Percentiles rank a stretch among this genome's conserved stretches.
phyloP scores from a whole-genome alignment of 2,888 invertebrate genomes.

The Apeira syringaria region DNA sequence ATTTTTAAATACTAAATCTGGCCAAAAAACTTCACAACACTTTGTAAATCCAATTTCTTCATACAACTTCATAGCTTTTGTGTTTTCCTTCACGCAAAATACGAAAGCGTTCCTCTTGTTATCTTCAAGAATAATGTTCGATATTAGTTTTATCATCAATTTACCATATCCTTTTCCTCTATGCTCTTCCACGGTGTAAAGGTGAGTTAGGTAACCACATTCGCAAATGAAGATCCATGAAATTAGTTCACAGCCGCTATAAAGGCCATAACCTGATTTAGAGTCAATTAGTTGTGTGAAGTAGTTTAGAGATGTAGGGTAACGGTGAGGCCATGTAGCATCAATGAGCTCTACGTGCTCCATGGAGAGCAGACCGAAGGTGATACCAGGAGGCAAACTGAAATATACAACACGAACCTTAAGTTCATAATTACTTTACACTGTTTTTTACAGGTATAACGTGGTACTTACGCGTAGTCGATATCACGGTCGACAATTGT shows the following conservation, averaged over 20 bases:
- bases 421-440: too few species aligned
- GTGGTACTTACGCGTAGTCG: too few species aligned
- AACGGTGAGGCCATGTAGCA: conserved; percentile 52
- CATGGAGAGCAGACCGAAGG: conserved; percentile 4
- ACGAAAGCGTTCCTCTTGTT: conserved; percentile 44
- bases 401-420: too few species aligned
- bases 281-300: conserved; percentile 48
- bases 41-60: not conserved
- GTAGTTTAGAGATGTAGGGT: conserved; percentile 42
- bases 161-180: conserved; percentile 58
- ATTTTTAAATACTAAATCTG: not conserved
- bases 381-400: conserved; percentile 15
- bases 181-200: conserved; percentile 52
- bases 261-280: conserved; percentile 53
- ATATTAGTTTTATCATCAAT: conserved; percentile 46
- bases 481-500: too few species aligned
- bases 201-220: conserved; percentile 51
- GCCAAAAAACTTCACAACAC: not conserved
- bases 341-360: conserved; percentile 45
- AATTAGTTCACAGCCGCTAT: conserved; percentile 36
- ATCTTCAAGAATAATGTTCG: conserved; percentile 40
- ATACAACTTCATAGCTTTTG: conserved; percentile 25
- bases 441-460: too few species aligned
- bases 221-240: conserved; percentile 57
- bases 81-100: conserved; percentile 48